phyloP scores from a whole-genome alignment of 2,797 vertebrate genomes.

The Gallirallus australis region DNA sequence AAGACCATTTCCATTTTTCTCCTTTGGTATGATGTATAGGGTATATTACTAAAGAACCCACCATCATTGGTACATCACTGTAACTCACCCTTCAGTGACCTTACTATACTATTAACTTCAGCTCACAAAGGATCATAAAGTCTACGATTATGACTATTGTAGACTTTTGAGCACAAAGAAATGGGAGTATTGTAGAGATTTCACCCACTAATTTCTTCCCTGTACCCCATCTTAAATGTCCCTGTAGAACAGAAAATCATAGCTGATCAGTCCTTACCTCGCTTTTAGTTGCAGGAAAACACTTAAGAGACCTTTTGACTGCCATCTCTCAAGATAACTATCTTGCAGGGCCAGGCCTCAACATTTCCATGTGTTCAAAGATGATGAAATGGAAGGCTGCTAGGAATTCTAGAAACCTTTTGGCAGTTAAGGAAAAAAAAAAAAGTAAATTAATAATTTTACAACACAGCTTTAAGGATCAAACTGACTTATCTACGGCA shows the following conservation, averaged over 20 bases:
- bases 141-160: background rate
- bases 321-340: background rate
- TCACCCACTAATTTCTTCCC: background rate
- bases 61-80: background rate
- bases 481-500: background rate
- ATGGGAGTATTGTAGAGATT: background rate
- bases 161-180: background rate
- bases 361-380: background rate
- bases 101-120: background rate
- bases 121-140: background rate
- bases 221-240: background rate
- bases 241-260: background rate
- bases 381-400: background rate
- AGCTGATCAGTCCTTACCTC: background rate
- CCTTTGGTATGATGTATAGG: background rate
- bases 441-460: background rate
- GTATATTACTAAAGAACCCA: background rate
- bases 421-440: background rate
- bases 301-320: background rate
- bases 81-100: background rate
- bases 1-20: background rate
- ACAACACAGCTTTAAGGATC: background rate
- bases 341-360: background rate
- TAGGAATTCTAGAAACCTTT: background rate
- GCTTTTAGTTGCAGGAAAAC: background rate